Percentiles rank a stretch among this genome's conserved stretches.
Evolutionary conservation across 2,113 vertebrate species (phyloP).

Genomic region (Grammatotria lemairii): DNA sequence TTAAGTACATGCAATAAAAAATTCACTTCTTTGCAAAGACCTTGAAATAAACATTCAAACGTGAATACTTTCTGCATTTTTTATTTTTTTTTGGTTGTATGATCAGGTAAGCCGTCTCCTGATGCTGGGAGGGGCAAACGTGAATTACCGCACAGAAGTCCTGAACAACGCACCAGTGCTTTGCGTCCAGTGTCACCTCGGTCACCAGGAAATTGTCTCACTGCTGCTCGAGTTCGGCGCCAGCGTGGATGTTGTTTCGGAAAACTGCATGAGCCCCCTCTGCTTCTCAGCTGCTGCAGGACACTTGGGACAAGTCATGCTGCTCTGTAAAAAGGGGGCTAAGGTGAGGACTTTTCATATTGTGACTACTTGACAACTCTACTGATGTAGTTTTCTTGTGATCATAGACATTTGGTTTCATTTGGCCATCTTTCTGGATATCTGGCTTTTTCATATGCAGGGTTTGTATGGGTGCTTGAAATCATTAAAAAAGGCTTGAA

Average conservation of each 20-base stretch:
- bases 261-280: slow-evolving; percentile 86
- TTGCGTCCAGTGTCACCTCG: slow-evolving; percentile 90
- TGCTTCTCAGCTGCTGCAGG: slow-evolving; percentile 88
- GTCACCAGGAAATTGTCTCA: slow-evolving; percentile 87
- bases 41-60: not conserved
- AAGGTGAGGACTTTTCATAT: slow-evolving; percentile 73
- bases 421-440: not conserved
- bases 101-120: slow-evolving; percentile 92
- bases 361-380: not conserved
- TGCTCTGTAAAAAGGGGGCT: slow-evolving; percentile 84
- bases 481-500: not conserved
- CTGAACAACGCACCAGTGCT: slow-evolving; percentile 91
- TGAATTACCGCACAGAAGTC: slow-evolving; percentile 94
- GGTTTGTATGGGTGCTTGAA: not conserved
- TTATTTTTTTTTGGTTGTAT: not conserved
- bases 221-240: slow-evolving; percentile 89
- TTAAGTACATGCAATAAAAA: not conserved
- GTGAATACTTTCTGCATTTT: not conserved
- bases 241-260: slow-evolving; percentile 80
- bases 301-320: slow-evolving; percentile 79
- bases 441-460: not conserved
- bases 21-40: not conserved
- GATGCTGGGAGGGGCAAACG: slow-evolving; percentile 90
- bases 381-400: not conserved
- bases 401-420: not conserved